These are phyloP conservation scores for Ischnus inquisitorius DNA, from an alignment of 2,888 invertebrate genomes.

Conservation along the genomic window DNA sequence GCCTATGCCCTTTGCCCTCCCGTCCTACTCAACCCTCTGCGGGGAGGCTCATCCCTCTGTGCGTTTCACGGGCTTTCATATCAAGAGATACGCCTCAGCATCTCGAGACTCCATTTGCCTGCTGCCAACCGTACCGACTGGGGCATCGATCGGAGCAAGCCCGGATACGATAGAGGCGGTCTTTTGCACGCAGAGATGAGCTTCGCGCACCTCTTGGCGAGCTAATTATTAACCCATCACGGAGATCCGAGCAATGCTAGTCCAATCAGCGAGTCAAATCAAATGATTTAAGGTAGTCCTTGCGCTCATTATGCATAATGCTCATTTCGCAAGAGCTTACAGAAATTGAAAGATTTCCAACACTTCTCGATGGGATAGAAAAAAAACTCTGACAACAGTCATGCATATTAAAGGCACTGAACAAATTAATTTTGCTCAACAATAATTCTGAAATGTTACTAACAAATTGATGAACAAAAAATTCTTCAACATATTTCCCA, in stretches of 20 bases:
- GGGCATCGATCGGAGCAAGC: neutral
- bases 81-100: conserved; percentile 1
- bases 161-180: neutral
- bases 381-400: no score
- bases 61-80: neutral
- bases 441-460: no score
- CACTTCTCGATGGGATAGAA: no score
- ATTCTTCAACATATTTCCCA: no score
- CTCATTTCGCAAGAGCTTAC: no score
- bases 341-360: no score
- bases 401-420: no score
- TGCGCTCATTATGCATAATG: no score
- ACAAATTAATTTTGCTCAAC: no score
- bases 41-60: neutral
- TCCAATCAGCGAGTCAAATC: neutral
- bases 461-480: no score
- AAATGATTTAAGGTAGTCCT: neutral
- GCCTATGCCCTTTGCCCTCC: neutral
- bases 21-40: no score
- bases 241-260: neutral
- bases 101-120: conserved; percentile 5
- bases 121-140: neutral
- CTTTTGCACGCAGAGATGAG: neutral
- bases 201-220: neutral
- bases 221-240: neutral